phyloP scores from a whole-genome alignment of 2,888 invertebrate genomes.

The Mimachlamys varia region DNA sequence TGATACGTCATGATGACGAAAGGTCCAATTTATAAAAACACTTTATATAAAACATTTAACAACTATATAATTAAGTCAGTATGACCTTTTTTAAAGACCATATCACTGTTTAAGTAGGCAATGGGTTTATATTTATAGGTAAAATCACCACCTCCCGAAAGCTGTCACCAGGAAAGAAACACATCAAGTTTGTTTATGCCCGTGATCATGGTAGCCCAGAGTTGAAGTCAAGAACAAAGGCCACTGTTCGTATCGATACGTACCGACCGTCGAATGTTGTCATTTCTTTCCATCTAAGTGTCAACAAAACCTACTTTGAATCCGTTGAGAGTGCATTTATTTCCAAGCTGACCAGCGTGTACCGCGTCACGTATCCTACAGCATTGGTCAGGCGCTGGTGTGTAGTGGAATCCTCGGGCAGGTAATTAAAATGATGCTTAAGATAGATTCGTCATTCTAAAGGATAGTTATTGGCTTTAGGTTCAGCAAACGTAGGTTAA shows the following conservation, averaged over 20 bases:
- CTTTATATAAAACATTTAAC: too few relatives aligned
- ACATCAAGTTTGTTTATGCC: conserved; percentile 62
- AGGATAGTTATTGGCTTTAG: too few relatives aligned
- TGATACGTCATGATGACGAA: too few relatives aligned
- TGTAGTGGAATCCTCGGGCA: conserved; percentile 50
- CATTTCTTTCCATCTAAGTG: conserved; percentile 58
- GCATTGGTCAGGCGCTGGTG: conserved; percentile 68
- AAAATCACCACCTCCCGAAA: conserved; percentile 55
- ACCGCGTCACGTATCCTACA: conserved; percentile 55
- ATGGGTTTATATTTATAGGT: conserved; percentile 53
- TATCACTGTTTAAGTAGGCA: too few relatives aligned
- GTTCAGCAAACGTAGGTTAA: too few relatives aligned
- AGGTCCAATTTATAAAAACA: too few relatives aligned
- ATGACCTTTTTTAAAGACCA: too few relatives aligned
- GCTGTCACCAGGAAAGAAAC: conserved; percentile 56
- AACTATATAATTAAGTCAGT: too few relatives aligned
- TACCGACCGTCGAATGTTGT: conserved; percentile 63
- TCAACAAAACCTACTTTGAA: conserved; percentile 58
- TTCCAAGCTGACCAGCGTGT: conserved; percentile 61
- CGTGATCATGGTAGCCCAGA: conserved; percentile 64
- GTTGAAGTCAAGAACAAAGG: conserved; percentile 55
- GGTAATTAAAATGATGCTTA: background rate
- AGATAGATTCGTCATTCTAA: too few relatives aligned
- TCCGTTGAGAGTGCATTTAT: conserved; percentile 59
- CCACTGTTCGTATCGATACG: conserved; percentile 69